These are phyloP conservation scores for Cryptocephalus moraei DNA, from an alignment of 2,888 invertebrate genomes.

Conservation along the genomic window DNA sequence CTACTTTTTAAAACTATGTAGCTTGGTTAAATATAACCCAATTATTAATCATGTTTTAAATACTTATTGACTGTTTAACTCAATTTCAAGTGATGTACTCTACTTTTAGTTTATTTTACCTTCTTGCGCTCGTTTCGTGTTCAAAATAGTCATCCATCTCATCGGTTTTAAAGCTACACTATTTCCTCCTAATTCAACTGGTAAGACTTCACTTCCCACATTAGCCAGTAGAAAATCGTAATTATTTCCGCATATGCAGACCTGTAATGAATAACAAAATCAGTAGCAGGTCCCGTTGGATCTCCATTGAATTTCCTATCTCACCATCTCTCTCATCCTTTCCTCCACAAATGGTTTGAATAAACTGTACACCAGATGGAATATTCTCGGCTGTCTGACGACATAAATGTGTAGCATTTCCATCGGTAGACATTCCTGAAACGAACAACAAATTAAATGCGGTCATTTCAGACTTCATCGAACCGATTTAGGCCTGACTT, in stretches of 20 bases:
- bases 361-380: constrained; percentile 20
- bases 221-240: constrained; percentile 33
- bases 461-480: neutral
- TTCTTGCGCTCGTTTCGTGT: constrained; percentile 8
- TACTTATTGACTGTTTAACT: neutral
- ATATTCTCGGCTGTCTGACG: constrained; percentile 22
- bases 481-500: no score
- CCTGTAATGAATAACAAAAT: constrained; percentile 24
- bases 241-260: constrained; percentile 38
- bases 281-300: no score
- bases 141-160: constrained; percentile 13
- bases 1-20: no score
- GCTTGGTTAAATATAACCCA: no score
- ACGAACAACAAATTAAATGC: constrained; percentile 5
- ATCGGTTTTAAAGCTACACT: constrained; percentile 2
- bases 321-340: constrained; percentile 23
- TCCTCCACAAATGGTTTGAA: constrained; percentile 28
- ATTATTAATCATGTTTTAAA: no score
- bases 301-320: constrained; percentile 2
- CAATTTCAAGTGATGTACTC: neutral
- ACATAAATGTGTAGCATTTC: constrained; percentile 20
- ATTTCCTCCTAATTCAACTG: constrained; percentile 34
- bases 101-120: constrained; percentile 7
- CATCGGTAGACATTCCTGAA: constrained; percentile 25
- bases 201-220: constrained; percentile 34